phyloP scores from a whole-genome alignment of 2,113 vertebrate genomes.

The Melanocharis versteri region DNA sequence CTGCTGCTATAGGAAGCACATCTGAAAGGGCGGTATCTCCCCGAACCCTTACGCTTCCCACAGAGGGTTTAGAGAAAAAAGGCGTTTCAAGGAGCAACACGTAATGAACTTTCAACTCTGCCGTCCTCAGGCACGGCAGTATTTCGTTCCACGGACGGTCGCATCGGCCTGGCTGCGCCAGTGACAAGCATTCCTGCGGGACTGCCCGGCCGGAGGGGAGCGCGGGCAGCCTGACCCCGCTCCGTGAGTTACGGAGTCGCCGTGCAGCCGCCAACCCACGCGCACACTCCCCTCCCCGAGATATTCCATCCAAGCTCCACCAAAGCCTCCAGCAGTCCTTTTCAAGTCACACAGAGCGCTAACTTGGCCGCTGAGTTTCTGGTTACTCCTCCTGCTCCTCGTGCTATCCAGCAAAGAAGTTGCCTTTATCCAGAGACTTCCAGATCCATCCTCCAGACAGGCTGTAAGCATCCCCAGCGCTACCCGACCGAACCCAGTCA shows the following conservation, averaged over 20 bases:
- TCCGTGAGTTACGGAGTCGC: accelerated
- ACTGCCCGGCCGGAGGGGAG: not conserved
- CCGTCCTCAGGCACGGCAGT: accelerated
- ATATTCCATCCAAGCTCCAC: not conserved
- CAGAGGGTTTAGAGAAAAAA: accelerated
- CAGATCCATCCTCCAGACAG: not conserved
- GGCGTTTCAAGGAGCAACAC: not conserved
- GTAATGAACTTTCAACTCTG: not conserved
- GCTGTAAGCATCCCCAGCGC: not conserved
- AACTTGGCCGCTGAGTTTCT: not conserved
- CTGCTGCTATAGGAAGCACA: not conserved
- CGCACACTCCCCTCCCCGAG: not conserved
- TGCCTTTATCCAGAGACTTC: not conserved
- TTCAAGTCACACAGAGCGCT: not conserved
- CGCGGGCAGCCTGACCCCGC: not conserved
- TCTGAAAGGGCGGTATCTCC: accelerated
- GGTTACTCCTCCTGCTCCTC: not conserved
- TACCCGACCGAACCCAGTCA: accelerated
- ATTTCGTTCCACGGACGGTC: not conserved
- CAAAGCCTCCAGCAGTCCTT: not conserved
- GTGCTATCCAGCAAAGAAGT: not conserved
- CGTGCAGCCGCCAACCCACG: not conserved
- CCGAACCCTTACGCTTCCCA: not conserved
- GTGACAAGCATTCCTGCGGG: not conserved
- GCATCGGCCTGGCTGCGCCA: not conserved